Evolutionary conservation across 2,113 vertebrate species (phyloP), one percentile per base, ranked within the genome.

Genomic region (Nesoenas mayeri): DNA sequence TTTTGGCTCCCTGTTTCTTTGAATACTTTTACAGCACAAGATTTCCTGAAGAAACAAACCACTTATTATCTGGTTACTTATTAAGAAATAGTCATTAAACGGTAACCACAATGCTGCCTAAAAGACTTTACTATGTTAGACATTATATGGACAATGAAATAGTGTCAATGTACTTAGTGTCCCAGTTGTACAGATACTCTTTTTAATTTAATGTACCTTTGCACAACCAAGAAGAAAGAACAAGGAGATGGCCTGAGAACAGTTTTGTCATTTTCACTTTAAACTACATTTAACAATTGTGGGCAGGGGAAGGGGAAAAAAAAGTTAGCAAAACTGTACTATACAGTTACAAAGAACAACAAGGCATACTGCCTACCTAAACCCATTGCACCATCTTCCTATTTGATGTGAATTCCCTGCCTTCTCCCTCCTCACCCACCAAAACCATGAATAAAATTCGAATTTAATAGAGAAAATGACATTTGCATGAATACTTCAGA

Each of bases 1-100:
- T 31, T 71, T 92, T 84, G 65, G 31, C 25, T 95, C 26, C 29
- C 7, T 21, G 14, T 58, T 73, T 64, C 51, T 84, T 40, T 32
- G 9, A 66, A 28, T 11, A 56, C 15, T 11, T 78, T 44, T 20
- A 50, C 6, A 71, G 57, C 15, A 32, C 32, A 61, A 44, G 10
- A 64, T 44, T 26, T 40, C 48, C 65, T 40, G 15, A 86, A 90
- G 48, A 88, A 91, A 87, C 3, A 42, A 88, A 50, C 10, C 32
- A 61, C n/a, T 86, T 80, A 36, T 7, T 82, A 71, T 21, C 75
- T 36, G 58, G 66, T 91, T 87, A 87, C 86, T 87, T 72, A 82
- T 32, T 91, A 93, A 69, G 57, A 92, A 90, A 48, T 29, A 83
- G 12, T 74, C 84, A 83, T n/a, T 81, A 74, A 74, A 86, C 72